Base-by-base conservation (phyloP, 2,888 invertebrate genomes). In the Noctua janthe region DNA sequence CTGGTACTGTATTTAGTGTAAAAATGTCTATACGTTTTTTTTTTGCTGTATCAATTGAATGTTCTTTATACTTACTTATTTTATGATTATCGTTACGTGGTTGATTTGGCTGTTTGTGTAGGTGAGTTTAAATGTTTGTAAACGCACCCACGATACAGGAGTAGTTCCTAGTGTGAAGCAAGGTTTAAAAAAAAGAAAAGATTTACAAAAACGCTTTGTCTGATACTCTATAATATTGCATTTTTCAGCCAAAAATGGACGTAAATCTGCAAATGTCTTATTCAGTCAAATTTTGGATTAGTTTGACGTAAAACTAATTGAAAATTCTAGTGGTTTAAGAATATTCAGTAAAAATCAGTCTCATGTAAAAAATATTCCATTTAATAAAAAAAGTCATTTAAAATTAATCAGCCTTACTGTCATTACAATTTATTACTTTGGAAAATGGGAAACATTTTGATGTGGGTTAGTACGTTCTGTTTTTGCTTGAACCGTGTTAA, bases 31-130 rank as follows among this genome's bases (percentile, higher is more conserved):
- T 64, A 82, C 47, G 47, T 2, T 17, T 15, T 56, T n/a, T 64
- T 71, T 51, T 71, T 54, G 20, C 64, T 76, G 20, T 71, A 76
- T 76, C 54, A 83, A 66, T 77, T 83, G n/a, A 71, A 71, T 35
- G 15, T 66, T 70, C 2, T 62, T 49, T 23, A 54, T 8, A 35
- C 35, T 35, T 15, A 64, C 20, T 20, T 51, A 69, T 56, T 73
- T 81, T 64, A 76, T 70, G 23, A n/a, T 71, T 15, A 64, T 71
- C 49, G 11, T 29, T 59, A 39, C 11, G 20, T 29, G 23, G 29
- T 17, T 8, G 7, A 20, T 78, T 49, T 35, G 2, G 35, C 35
- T 35, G 35, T 35, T 35, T 35, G 35, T 35, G 35, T 35, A 35
- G 2, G 35, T 35, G 35, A 35, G 35, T 35, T 35, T 35, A 35